Evolutionary conservation across 2,888 invertebrate genomes (phyloP).

Genomic region (Tanytarsus gracilentus): DNA sequence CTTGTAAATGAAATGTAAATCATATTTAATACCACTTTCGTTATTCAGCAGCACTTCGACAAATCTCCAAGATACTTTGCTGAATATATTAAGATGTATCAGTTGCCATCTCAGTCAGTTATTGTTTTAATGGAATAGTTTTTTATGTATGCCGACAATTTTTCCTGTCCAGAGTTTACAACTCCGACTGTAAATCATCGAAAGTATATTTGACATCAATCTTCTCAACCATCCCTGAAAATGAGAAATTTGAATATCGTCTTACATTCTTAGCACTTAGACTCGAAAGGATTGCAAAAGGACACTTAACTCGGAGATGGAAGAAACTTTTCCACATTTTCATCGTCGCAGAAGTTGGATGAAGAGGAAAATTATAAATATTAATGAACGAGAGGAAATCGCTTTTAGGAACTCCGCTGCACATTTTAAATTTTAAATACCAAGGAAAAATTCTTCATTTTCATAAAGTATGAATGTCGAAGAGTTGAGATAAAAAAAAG

Average conservation of each 20-base stretch:
- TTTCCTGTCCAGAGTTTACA: too few relatives aligned
- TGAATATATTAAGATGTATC: conserved; percentile 25
- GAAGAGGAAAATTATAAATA: conserved; percentile 20
- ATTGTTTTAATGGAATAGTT: conserved; percentile 7
- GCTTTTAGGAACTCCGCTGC: conserved; percentile 7
- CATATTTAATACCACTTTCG: conserved; percentile 27
- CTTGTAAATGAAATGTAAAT: conserved; percentile 29
- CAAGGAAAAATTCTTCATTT: not conserved
- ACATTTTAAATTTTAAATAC: not conserved
- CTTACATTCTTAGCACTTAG: too few relatives aligned
- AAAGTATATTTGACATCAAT: too few relatives aligned
- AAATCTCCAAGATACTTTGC: conserved; percentile 26
- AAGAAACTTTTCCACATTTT: not conserved
- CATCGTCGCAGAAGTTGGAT: too few relatives aligned
- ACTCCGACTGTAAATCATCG: too few relatives aligned
- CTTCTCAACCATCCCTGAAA: too few relatives aligned
- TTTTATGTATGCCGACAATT: not conserved
- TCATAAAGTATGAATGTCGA: not conserved
- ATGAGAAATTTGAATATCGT: too few relatives aligned
- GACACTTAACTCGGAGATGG: conserved; percentile 13
- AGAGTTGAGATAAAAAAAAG: not conserved
- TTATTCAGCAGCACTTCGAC: not conserved
- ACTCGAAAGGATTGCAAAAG: not conserved
- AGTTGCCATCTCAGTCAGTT: not conserved
- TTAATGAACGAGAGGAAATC: conserved; percentile 22